Conservation (phyloP, 2,797 vertebrate species). For the Heteromormyrus szaboi region DNA sequence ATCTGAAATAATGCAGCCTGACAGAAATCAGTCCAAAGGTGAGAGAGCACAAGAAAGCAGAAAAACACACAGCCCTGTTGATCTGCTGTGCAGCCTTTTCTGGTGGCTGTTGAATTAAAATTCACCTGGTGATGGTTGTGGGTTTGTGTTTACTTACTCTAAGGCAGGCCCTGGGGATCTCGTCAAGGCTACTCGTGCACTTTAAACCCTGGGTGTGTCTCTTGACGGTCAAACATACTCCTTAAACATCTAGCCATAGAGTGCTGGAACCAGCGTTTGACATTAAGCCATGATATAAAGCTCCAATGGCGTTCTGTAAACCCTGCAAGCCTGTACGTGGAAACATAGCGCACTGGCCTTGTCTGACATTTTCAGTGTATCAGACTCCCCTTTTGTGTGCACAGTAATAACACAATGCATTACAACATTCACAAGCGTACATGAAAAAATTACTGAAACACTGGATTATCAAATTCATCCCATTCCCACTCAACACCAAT, state of each 20-base stretch:
- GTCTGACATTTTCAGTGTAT: neutral
- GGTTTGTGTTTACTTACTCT: constrained; percentile 13
- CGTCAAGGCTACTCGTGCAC: neutral
- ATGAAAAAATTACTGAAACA: neutral
- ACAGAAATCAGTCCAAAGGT: constrained; percentile 69
- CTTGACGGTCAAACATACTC: neutral
- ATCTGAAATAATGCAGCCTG: constrained; percentile 48
- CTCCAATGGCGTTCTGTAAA: neutral
- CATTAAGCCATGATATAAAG: neutral
- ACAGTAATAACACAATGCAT: neutral
- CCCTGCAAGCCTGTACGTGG: neutral
- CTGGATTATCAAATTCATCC: neutral
- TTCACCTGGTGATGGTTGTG: constrained; percentile 14
- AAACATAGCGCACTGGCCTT: neutral
- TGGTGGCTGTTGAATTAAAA: constrained; percentile 55
- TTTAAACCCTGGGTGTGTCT: neutral
- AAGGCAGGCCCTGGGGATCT: neutral
- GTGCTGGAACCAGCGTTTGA: neutral
- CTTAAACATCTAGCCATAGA: neutral
- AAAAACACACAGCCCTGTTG: constrained; percentile 16
- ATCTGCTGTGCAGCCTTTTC: constrained; percentile 27
- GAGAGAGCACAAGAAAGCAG: constrained; percentile 32
- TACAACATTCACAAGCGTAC: neutral
- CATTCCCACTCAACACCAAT: neutral
- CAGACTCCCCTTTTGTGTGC: neutral